Percentiles rank a stretch among this genome's conserved stretches.
Evolutionary conservation across 2,113 vertebrate species (phyloP).

Genomic region (Excalfactoria chinensis): DNA sequence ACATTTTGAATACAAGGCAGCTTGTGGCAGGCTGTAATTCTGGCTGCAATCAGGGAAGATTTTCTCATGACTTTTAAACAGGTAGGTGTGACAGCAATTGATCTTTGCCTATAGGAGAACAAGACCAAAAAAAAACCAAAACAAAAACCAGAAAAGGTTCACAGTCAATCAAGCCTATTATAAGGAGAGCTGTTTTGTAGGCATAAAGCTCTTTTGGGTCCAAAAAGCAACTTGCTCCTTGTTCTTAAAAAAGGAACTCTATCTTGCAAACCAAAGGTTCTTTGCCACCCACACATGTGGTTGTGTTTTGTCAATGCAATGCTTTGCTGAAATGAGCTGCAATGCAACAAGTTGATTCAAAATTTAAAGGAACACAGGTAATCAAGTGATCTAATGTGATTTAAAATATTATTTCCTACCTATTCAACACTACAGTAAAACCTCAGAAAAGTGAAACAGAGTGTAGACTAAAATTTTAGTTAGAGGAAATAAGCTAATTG

Average conservation of each 20-base stretch:
- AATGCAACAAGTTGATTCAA: not conserved
- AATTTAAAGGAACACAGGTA: not conserved
- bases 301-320: not conserved
- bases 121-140: not conserved
- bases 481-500: not conserved
- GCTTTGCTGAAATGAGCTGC: not conserved
- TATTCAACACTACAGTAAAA: not conserved
- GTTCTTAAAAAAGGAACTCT: not conserved
- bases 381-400: not conserved
- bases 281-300: not conserved
- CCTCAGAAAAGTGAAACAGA: not conserved
- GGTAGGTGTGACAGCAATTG: conserved; percentile 38
- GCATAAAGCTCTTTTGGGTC: not conserved
- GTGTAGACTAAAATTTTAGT: not conserved
- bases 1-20: not conserved
- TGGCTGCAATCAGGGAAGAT: conserved; percentile 24
- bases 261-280: not conserved
- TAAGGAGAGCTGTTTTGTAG: not conserved
- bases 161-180: conserved; percentile 27
- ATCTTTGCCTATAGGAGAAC: conserved; percentile 46
- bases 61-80: conserved; percentile 59
- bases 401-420: not conserved
- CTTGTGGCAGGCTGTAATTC: conserved; percentile 48
- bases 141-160: not conserved
- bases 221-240: not conserved